Evolutionary conservation across 2,797 vertebrate genomes (phyloP), one percentile per base, ranked within the genome.

Genomic region (Poeciliopsis presidionis): DNA sequence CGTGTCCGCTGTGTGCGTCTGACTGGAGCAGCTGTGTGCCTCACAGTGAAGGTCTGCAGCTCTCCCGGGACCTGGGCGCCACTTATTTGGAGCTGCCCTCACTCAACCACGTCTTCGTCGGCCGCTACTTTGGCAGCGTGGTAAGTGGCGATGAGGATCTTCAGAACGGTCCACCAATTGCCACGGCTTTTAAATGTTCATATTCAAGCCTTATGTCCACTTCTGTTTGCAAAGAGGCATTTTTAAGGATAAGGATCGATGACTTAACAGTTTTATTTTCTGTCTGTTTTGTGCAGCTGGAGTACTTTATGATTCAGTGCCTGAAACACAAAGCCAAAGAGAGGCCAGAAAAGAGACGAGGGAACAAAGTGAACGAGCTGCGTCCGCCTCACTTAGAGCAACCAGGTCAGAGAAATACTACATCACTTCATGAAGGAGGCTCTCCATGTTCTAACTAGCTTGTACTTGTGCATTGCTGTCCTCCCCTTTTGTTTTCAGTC

Each of bases 291-390:
- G 47, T 90, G 76, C 84, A 99, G 98, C 91, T 99, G 95, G 98
- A 99, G 89, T 99, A 98, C 95, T 99, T 99, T 93, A 97, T 99
- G 96, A 97, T 98, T 83, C 97, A 99, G 95, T 96, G 96, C 95
- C 95, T 99, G 92, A 99, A 98, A 93, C 97, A 97, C 93, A 99
- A 99, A 95, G 97, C 97, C 78, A 97, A 97, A 91, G 96, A 97
- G 86, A 97, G 97, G 78, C 96, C 97, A 82, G 97, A 98, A 93
- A 98, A 94, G 91, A 97, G 96, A 87, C 96, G 96, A 91, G 95
- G 73, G 28, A 95, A 93, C 88, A 97, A 96, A 80, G 90, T 95
- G 82, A 96, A 95, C 12, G 96, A 97, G 73, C 93, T 97, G 74
- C 96, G 96, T 4, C 97, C 98, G 0, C 98, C 98, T 80, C 96